Conservation (phyloP, 2,888 invertebrate species). For the Cephus pygmeus region DNA sequence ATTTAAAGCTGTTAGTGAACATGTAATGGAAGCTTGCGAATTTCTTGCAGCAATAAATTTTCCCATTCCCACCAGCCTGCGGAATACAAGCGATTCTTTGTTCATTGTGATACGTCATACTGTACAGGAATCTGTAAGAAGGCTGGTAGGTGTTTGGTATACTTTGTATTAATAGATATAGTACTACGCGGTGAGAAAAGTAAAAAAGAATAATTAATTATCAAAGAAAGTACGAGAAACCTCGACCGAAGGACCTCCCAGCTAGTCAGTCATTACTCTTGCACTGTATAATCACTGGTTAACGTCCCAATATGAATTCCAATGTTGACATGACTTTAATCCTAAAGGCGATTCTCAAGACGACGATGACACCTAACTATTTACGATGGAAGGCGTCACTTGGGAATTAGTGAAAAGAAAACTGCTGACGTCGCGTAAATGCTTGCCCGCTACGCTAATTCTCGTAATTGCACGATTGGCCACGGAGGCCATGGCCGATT, state of each 20-base stretch:
- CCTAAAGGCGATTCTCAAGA: not conserved
- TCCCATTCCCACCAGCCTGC: not conserved
- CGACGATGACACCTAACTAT: not conserved
- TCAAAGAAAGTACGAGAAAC: not conserved
- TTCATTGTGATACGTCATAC: not conserved
- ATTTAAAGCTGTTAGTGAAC: not conserved
- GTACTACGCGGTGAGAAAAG: not conserved
- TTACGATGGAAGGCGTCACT: not conserved
- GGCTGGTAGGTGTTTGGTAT: not conserved
- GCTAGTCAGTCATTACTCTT: not conserved
- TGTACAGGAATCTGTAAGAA: not conserved
- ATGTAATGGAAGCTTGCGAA: not conserved
- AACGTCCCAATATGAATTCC: not conserved
- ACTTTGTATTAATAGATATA: not conserved
- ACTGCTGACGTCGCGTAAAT: not conserved
- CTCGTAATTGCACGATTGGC: not conserved
- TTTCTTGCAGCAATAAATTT: not conserved
- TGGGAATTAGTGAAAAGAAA: not conserved
- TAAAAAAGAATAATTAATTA: not conserved
- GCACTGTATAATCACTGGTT: not conserved
- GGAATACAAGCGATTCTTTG: not conserved
- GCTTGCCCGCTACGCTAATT: not conserved
- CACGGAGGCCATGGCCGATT: not conserved
- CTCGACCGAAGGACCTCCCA: not conserved
- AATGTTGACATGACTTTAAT: not conserved